A percentile compares a stretch with the other conserved stretches of the same genome.
Evolutionary conservation across 2,888 invertebrate species (phyloP).

Genomic region (Dynastes tityus): DNA sequence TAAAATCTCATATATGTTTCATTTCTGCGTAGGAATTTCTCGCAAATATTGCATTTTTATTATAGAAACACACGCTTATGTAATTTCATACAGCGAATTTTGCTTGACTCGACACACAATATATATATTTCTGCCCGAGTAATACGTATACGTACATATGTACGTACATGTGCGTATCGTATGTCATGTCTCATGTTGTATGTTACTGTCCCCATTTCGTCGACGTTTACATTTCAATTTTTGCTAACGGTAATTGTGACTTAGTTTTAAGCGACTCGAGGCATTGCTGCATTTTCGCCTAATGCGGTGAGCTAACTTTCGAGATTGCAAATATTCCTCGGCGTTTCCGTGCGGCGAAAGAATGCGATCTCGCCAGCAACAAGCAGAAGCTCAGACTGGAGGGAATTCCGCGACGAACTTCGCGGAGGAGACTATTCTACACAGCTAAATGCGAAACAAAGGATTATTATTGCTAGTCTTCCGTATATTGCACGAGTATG

Average conservation of each 20-base stretch:
- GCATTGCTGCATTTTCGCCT: background rate
- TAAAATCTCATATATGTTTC: background rate
- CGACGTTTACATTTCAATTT: background rate
- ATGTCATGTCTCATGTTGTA: background rate
- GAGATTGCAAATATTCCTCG: conserved; percentile 27
- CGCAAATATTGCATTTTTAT: conserved; percentile 18
- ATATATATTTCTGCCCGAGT: background rate
- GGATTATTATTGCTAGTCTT: conserved; percentile 38
- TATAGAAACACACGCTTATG: background rate
- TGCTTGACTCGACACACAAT: background rate
- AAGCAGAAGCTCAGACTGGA: background rate
- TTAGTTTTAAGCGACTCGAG: background rate
- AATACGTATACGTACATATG: background rate
- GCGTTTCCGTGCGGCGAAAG: conserved; percentile 10
- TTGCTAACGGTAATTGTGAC: background rate
- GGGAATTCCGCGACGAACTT: conserved; percentile 19
- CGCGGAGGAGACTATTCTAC: background rate
- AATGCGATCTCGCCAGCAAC: background rate
- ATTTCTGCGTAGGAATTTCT: background rate
- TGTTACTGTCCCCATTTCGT: background rate
- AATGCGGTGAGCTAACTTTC: background rate
- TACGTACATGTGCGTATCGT: background rate
- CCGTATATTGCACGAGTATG: conserved; percentile 31
- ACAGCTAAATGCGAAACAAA: conserved; percentile 25
- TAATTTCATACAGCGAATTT: conserved; percentile 4